phyloP scores from a whole-genome alignment of 2,888 invertebrate species.

The Eupeodes latifasciatus region DNA sequence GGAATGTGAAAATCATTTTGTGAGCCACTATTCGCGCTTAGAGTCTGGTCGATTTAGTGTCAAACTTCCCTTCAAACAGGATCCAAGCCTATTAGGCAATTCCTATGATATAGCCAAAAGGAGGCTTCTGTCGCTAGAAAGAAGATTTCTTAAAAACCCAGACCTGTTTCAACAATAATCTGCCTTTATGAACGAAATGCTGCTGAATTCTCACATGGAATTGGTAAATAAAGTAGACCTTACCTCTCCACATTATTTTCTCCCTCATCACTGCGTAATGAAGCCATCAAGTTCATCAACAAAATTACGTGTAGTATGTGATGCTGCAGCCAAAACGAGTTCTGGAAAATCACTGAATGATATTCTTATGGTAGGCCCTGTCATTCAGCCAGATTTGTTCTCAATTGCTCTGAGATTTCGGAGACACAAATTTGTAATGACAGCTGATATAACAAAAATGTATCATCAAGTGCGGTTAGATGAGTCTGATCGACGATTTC shows the following conservation, averaged over 20 bases:
- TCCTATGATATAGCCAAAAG: constrained; percentile 21
- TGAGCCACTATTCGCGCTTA: constrained; percentile 17
- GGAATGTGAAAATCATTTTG: constrained; percentile 32
- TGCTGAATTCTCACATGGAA: constrained; percentile 20
- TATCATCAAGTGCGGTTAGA: constrained; percentile 30
- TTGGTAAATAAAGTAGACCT: constrained; percentile 6
- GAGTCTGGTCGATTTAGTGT: not conserved
- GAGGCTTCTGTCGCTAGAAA: constrained; percentile 5
- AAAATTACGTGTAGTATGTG: constrained; percentile 52
- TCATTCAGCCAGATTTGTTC: constrained; percentile 53
- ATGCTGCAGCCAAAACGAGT: constrained; percentile 43
- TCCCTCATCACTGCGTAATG: constrained; percentile 17
- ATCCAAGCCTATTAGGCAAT: not conserved
- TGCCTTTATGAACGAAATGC: constrained; percentile 18
- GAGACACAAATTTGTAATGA: constrained; percentile 21
- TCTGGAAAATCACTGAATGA: constrained; percentile 51
- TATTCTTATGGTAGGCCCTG: constrained; percentile 43
- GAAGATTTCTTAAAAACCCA: constrained; percentile 17
- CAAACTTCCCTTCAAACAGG: constrained; percentile 10
- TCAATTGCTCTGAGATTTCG: constrained; percentile 43
- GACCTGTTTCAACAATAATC: constrained; percentile 18
- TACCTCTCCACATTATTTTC: constrained; percentile 12
- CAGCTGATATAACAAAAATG: constrained; percentile 35
- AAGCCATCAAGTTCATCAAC: constrained; percentile 49
- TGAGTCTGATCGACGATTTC: not conserved